phyloP scores from a whole-genome alignment of 2,797 vertebrate genomes.

The Hypotaenidia okinawae region DNA sequence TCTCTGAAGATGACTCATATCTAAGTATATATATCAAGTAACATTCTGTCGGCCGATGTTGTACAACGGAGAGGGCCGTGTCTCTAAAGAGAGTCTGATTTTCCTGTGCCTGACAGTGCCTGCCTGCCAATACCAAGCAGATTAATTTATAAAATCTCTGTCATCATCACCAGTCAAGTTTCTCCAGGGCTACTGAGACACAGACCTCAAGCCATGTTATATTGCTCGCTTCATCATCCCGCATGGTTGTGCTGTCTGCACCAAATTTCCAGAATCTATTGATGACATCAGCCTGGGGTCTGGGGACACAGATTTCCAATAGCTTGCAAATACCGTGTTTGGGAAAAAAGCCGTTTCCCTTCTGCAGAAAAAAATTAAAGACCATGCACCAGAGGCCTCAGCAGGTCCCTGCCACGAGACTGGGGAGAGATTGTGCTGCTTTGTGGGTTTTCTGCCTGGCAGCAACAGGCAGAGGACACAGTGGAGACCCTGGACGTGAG shows the following conservation, averaged over 20 bases:
- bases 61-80: not conserved
- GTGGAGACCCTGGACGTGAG: accelerated
- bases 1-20: not conserved
- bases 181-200: not conserved
- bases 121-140: conserved; percentile 41
- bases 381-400: accelerated
- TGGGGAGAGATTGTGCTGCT: not conserved
- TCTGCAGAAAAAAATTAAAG: not conserved
- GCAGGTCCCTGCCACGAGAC: not conserved
- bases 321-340: not conserved
- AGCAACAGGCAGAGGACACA: not conserved
- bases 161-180: conserved; percentile 36
- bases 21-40: not conserved
- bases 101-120: not conserved
- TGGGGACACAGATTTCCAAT: not conserved
- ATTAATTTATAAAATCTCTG: conserved; percentile 39
- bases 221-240: conserved; percentile 1
- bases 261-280: not conserved
- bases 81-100: not conserved
- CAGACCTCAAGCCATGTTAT: not conserved
- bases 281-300: not conserved
- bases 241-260: not conserved
- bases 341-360: not conserved
- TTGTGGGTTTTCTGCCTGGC: not conserved
- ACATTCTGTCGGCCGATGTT: not conserved